Evolutionary conservation across 1,140 invertebrate genomes (phyloP).

Genomic region (Pemphigus obesinymphae): DNA sequence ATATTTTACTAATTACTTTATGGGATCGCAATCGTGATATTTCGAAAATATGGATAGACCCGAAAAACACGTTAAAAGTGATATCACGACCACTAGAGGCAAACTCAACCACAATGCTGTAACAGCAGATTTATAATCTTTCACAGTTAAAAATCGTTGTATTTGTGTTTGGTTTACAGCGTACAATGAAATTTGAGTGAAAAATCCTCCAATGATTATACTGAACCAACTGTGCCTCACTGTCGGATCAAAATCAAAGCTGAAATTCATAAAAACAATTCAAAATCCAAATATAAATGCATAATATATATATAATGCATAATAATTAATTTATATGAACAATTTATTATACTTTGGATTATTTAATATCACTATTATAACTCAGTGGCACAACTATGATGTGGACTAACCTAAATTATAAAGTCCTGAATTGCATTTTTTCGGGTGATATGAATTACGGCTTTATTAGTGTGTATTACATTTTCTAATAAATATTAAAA

Average conservation of each 20-base stretch:
- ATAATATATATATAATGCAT: too few species aligned
- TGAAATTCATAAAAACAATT: conserved; percentile 39
- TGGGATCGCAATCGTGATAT: conserved; percentile 72
- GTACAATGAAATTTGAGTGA: conserved; percentile 70
- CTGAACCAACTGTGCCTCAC: conserved; percentile 70
- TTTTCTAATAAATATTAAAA: too few species aligned
- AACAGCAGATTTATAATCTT: conserved; percentile 60
- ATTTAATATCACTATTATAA: too few species aligned
- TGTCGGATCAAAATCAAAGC: conserved; percentile 63
- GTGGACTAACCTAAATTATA: too few species aligned
- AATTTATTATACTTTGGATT: too few species aligned
- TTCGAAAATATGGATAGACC: conserved; percentile 74
- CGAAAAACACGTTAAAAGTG: conserved; percentile 66
- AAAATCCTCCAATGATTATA: conserved; percentile 65
- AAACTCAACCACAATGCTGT: conserved; percentile 63
- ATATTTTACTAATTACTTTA: conserved; percentile 40
- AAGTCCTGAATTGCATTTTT: too few species aligned
- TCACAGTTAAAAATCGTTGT: conserved; percentile 75
- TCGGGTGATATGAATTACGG: too few species aligned
- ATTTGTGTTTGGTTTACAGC: conserved; percentile 84
- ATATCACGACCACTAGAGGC: conserved; percentile 64
- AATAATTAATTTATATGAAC: too few species aligned
- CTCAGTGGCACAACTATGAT: too few species aligned
- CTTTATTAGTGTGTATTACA: too few species aligned
- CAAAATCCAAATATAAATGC: too few species aligned